Evolutionary conservation across 2,888 invertebrate genomes (phyloP), one percentile per base, ranked within the genome.

Genomic region (Agonopterix arenella): DNA sequence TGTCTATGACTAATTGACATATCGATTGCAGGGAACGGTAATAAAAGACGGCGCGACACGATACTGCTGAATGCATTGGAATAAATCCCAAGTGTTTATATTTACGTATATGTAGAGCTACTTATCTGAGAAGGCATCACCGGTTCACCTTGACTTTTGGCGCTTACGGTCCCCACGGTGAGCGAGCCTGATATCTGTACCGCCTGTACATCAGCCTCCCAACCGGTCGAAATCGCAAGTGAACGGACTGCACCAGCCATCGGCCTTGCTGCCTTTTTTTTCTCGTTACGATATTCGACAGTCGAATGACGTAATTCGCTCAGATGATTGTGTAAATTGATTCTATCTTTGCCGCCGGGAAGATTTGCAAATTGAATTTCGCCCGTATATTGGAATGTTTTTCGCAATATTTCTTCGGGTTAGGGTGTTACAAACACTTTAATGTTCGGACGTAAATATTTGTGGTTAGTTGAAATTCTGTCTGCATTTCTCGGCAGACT

Each of bases 101-200:
- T 11, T 4, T 42, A 42, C 42, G 11, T 42, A 47, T 42, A 47
- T 11, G 42, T 13, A 42, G 2, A 28, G 28, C 28, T 28, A 28
- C 28, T 28, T 28, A 28, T 7, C 28, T 28, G 28, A 28, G 28
- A 28, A 28, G 28, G 28, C 28, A 40, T 9, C 40, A 76, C 76
- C 70, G 68, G 84, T 72, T 82, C 68, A 78, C 84, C 84, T 85
- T 84, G 84, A 84, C 76, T 82, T 83, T 82, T 74, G 74, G 70
- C 71, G 43, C 28, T 28, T 28, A 28, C 43, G 13, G 11, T 11
- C 13, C 43, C 43, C 43, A 11, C 43, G 13, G 40, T 40, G 40
- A 9, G n/a, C 43, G 11, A 43, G 10, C 11, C 5, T 13, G 11
- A 13, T 11, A 8, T 43, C 11, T 43, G 11, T 52, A 9, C 13